A percentile compares a stretch with the other conserved stretches of the same genome.
Conservation (phyloP, 2,797 vertebrate species). For the Pristis pectinata region DNA sequence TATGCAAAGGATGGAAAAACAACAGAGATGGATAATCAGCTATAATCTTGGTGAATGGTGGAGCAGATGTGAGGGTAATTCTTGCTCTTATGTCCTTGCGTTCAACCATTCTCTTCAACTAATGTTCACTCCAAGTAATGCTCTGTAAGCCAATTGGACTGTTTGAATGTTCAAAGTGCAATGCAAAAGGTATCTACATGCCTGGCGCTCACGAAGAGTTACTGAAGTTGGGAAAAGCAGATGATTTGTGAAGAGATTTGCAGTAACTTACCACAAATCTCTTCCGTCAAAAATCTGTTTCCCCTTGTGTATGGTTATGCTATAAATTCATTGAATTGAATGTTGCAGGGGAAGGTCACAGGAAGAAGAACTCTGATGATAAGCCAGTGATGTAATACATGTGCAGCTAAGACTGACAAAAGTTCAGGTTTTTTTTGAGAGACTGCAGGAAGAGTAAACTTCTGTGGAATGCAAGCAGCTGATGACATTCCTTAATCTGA, state of each 20-base stretch:
- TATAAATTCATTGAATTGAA: neutral
- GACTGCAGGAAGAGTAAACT: neutral
- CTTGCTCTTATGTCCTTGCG: neutral
- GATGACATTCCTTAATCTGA: neutral
- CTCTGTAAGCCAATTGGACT: neutral
- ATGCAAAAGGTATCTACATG: neutral
- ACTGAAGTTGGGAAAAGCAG: neutral
- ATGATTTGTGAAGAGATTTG: neutral
- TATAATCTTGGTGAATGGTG: neutral
- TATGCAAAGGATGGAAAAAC: neutral
- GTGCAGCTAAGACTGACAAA: neutral
- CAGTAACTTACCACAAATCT: neutral
- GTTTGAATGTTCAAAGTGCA: neutral
- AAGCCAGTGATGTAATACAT: neutral
- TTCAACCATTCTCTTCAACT: neutral
- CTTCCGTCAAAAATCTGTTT: neutral
- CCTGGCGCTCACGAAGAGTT: neutral
- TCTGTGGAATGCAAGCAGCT: neutral
- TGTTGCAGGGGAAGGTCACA: neutral
- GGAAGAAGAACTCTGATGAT: neutral
- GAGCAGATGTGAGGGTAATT: neutral
- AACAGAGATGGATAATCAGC: neutral
- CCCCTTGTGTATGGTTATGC: neutral
- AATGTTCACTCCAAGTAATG: neutral
- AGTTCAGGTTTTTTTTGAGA: neutral